Base-by-base conservation (phyloP, 2,888 invertebrate species). In the Sarcophaga carnaria region DNA sequence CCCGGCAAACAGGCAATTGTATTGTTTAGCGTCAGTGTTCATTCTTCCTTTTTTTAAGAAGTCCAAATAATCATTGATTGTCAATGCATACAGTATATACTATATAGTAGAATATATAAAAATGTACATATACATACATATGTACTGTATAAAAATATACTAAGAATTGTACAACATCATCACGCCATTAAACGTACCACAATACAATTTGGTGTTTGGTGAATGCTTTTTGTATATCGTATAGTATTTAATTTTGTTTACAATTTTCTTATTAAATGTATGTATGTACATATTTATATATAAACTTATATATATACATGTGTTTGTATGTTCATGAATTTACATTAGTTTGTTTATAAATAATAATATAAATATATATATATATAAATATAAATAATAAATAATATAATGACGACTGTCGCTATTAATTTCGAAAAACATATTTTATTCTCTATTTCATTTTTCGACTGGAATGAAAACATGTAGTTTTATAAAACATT, bases 141-240 rank as follows among this genome's bases (percentile, higher is more conserved):
- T 54, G 54, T 54, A 14, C 54, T 8, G 54, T 54, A 17, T 54
- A 54, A 17, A 54, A 54, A 54, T 54, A 49, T 14, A 17, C 17
- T 54, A 54, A 14, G 17, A 54, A 54, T 54, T 54, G 14, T 14
- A 54, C 49, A 49, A 62, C 22, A 74, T 67, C 20, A 67, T 80
- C 80, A 74, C 67, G 80, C 74, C 80, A 80, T 49, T 62, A n/a
- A 67, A 49, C 14, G 37, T 66, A 14, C 27, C 37, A 72, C 59
- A 6, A 27, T 3, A 74, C 14, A 70, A 54, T 54, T 27, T 25
- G 10, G 54, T 59, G 12, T 11, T 20, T 47, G 27, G 12, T 77
- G 45, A 47, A 74, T 69, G 63, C n/a, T 49, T 76, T 69, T 59
- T 37, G 12, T 66, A 45, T 20, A 78, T 47, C 45, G 3, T 25